These are phyloP conservation scores for Botia almorhae DNA, from an alignment of 2,797 vertebrate genomes.

Conservation along the genomic window DNA sequence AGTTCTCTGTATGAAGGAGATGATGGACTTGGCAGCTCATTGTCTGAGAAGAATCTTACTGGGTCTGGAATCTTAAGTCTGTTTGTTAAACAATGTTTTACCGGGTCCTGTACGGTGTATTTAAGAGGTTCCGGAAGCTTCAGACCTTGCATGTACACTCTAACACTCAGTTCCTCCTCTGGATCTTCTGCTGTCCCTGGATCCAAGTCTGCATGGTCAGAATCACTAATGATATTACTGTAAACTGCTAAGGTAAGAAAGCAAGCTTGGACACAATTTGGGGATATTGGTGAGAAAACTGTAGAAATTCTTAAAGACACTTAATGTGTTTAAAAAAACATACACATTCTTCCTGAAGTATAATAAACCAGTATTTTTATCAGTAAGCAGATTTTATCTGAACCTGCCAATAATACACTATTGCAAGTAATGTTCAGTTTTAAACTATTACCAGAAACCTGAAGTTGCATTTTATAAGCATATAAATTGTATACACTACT, in stretches of 20 bases:
- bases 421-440: neutral
- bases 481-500: neutral
- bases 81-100: constrained; percentile 64
- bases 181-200: constrained; percentile 37
- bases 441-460: neutral
- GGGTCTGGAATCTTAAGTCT: constrained; percentile 61
- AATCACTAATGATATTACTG: neutral
- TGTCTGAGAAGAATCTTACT: constrained; percentile 59
- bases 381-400: neutral
- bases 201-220: constrained; percentile 22
- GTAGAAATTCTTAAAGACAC: neutral
- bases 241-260: neutral
- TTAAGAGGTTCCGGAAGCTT: constrained; percentile 38
- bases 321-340: neutral
- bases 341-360: neutral
- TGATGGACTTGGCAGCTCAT: constrained; percentile 58
- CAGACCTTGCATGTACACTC: constrained; percentile 61
- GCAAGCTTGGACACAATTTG: too few relatives aligned
- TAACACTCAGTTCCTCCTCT: constrained; percentile 60
- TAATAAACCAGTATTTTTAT: neutral
- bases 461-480: neutral
- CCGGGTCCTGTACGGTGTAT: constrained; percentile 58
- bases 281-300: neutral
- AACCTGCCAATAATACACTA: too few relatives aligned
- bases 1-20: constrained; percentile 48